Percentiles rank a stretch among this genome's conserved stretches.
These are phyloP conservation scores for Drosophila setosimentum DNA, from an alignment of 2,888 invertebrate genomes.

Conservation along the genomic window DNA sequence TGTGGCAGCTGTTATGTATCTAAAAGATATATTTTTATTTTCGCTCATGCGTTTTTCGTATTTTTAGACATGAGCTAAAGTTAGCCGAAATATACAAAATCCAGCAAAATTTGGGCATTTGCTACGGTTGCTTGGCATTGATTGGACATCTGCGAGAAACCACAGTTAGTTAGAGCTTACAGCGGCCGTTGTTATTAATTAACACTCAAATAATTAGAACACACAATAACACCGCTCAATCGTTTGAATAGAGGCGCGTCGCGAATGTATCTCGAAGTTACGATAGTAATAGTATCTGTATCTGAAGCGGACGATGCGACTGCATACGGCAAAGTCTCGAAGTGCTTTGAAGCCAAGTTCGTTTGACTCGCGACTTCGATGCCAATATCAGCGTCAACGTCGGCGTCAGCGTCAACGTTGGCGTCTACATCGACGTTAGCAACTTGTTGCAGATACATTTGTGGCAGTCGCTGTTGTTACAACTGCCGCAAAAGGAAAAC, in stretches of 20 bases:
- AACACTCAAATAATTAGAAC: slow-evolving; percentile 23
- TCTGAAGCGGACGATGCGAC: slow-evolving; percentile 61
- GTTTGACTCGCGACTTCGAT: slow-evolving; percentile 50
- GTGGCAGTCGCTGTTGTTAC: slow-evolving; percentile 38
- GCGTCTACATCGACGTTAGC: slow-evolving; percentile 53
- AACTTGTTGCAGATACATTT: slow-evolving; percentile 82
- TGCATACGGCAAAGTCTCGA: slow-evolving; percentile 76
- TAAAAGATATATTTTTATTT: slow-evolving; percentile 38
- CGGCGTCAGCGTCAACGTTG: slow-evolving; percentile 18
- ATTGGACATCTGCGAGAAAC: slow-evolving; percentile 37
- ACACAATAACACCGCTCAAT: slow-evolving; percentile 13
- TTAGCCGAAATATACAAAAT: slow-evolving; percentile 11
- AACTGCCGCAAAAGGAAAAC: slow-evolving; percentile 78
- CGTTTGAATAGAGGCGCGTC: slow-evolving; percentile 43
- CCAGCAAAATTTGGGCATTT: not conserved
- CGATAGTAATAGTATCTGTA: slow-evolving; percentile 31
- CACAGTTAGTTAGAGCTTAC: slow-evolving; percentile 42
- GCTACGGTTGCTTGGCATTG: slow-evolving; percentile 34
- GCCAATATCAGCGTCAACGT: slow-evolving; percentile 13
- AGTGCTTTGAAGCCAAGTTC: slow-evolving; percentile 75
- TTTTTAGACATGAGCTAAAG: slow-evolving; percentile 72
- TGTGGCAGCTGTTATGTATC: slow-evolving; percentile 43
- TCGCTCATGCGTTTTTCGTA: slow-evolving; percentile 52
- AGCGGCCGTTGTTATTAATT: slow-evolving; percentile 27
- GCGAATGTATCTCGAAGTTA: slow-evolving; percentile 42